Evolutionary conservation across 2,113 vertebrate genomes (phyloP).

Genomic region (Ornithorhynchus anatinus): DNA sequence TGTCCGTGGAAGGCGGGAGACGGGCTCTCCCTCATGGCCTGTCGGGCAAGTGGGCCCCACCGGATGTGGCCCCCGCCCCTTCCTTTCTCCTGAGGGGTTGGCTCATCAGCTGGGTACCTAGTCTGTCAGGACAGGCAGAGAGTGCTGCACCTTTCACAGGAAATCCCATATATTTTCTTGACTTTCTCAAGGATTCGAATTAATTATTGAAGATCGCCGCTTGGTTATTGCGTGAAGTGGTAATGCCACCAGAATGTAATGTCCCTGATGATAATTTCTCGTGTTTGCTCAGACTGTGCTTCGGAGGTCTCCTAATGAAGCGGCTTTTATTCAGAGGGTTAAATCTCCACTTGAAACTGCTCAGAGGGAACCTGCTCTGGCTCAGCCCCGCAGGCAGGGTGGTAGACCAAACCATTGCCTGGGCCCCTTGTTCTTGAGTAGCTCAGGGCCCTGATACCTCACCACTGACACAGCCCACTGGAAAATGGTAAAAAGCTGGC

Average conservation of each 20-base stretch:
- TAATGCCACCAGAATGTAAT: neutral
- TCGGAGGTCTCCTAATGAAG: neutral
- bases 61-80: no score
- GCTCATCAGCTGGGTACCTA: no score
- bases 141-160: rapidly evolving
- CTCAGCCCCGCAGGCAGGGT: no score
- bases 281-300: neutral
- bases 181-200: neutral
- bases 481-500: no score
- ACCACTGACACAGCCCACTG: no score
- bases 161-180: neutral
- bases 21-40: neutral
- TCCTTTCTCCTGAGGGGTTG: no score
- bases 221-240: rapidly evolving
- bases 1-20: neutral
- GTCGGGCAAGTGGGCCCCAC: neutral
- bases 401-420: no score
- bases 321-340: rapidly evolving
- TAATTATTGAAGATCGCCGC: neutral
- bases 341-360: neutral
- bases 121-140: neutral
- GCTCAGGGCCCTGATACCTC: no score
- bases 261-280: neutral
- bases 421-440: no score
- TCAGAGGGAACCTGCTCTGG: neutral